Evolutionary conservation across 2,888 invertebrate genomes (phyloP).

Genomic region (Drosophila stalkeri): DNA sequence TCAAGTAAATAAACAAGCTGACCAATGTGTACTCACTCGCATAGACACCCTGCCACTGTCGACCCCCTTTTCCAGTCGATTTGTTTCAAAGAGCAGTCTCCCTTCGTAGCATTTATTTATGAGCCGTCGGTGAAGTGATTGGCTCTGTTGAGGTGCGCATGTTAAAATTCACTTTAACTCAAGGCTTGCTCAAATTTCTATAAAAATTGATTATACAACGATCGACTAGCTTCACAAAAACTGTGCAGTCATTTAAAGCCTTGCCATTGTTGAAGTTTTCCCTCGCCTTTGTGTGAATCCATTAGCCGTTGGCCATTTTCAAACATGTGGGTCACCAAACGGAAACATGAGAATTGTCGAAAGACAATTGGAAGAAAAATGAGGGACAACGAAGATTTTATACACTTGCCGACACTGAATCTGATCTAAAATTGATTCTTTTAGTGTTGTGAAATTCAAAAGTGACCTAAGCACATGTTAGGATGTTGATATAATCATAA

Average conservation of each 20-base stretch:
- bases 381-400: background rate
- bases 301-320: background rate
- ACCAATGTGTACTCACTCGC: constrained; percentile 59
- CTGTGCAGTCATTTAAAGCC: background rate
- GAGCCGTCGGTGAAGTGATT: constrained; percentile 24
- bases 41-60: constrained; percentile 46
- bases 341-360: constrained; percentile 14
- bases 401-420: background rate
- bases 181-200: background rate
- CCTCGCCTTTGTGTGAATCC: background rate
- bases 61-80: constrained; percentile 66
- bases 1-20: constrained; percentile 53
- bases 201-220: background rate
- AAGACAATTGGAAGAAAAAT: constrained; percentile 26
- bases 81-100: constrained; percentile 54
- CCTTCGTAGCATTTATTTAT: constrained; percentile 65
- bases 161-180: background rate
- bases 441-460: background rate
- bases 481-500: background rate
- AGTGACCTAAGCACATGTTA: background rate
- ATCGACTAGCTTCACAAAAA: background rate
- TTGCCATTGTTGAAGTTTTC: background rate
- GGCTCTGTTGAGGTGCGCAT: constrained; percentile 7
- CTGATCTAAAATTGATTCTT: background rate
- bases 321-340: constrained; percentile 10